These are phyloP conservation scores for Chaenodraco wilsoni DNA, from an alignment of 2,797 vertebrate genomes.

Conservation along the genomic window DNA sequence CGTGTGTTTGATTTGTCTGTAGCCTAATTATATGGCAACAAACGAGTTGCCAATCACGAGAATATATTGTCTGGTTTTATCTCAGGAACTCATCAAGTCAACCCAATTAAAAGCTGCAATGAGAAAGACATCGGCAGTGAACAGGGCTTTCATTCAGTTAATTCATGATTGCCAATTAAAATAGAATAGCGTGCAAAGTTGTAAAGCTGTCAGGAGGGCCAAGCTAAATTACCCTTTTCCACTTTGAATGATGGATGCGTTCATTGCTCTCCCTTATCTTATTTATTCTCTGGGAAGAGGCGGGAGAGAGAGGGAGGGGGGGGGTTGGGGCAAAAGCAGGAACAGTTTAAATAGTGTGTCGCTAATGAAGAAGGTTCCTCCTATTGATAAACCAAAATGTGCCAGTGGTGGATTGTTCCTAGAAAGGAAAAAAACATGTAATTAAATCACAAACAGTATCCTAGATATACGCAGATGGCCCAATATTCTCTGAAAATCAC, in stretches of 20 bases:
- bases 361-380: constrained; percentile 65
- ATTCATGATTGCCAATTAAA: constrained; percentile 89
- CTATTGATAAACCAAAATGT: constrained; percentile 31
- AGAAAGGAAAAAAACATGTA: constrained; percentile 9
- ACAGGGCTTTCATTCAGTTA: constrained; percentile 83
- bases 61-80: constrained; percentile 86
- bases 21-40: constrained; percentile 84
- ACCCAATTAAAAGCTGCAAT: constrained; percentile 86
- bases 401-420: constrained; percentile 42
- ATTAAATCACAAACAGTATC: constrained; percentile 55
- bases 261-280: constrained; percentile 81
- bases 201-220: constrained; percentile 84
- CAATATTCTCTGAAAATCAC: constrained; percentile 28
- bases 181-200: constrained; percentile 83
- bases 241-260: constrained; percentile 85
- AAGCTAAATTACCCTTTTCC: constrained; percentile 84
- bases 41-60: constrained; percentile 85
- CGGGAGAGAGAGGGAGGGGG: not conserved
- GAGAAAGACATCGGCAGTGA: constrained; percentile 77
- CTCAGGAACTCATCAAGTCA: constrained; percentile 84
- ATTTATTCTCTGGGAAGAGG: constrained; percentile 77
- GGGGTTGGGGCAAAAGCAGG: constrained; percentile 35
- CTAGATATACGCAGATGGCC: constrained; percentile 19
- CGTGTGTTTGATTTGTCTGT: constrained; percentile 73
- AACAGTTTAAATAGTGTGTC: constrained; percentile 62